Base-by-base conservation (phyloP, 2,888 invertebrate species). In the Leptura quadrifasciata region DNA sequence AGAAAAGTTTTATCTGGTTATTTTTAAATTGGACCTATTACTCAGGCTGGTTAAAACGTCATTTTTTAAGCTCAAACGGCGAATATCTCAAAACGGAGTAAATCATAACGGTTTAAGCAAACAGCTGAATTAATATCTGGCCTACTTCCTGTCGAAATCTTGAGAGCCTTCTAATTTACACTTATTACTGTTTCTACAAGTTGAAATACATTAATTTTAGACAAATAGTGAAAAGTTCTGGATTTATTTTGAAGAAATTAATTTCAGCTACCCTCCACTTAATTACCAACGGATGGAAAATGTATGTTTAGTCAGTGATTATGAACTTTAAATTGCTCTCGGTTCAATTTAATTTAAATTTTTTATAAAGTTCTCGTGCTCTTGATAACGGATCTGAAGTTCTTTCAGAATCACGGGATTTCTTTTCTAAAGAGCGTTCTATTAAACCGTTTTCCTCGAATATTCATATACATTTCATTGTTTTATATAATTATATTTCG, bases 81-180 rank as follows among this genome's bases (percentile, higher is more conserved):
- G 8, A 31, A 31, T 31, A 31, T 6, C 5, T 31, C 27, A 31
- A 39, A n/a, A 39, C 12, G 39, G 12, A 15, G 15, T 2, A 2
- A 27, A 60, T 60, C 21, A 21, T 27, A 60, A 27, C 60, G 3
- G 15, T 60, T 9, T 10, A 39, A 39, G 39, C 12, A 10, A 24
- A 24, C 60, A 21, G 57, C 9, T 58, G 27, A 24, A 27, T 60
- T 60, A 60, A 60, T 21, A 60, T 60, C n/a, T 60, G 27, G 21
- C 24, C 27, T 21, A 27, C 21, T 60, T 60, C 60, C 27, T n/a
- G 60, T 60, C 27, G 24, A 60, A 60, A 60, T 60, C 60, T 24
- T 60, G 60, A n/a, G 27, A 60, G 57, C 12, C 27, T 27, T 60
- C 60, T 60, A 60, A 60, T 60, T 60, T 60, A 60, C 60, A 60